A percentile compares a stretch with the other conserved stretches of the same genome.
These are phyloP conservation scores for Plebejus argus DNA, from an alignment of 2,888 invertebrate species.

Conservation along the genomic window DNA sequence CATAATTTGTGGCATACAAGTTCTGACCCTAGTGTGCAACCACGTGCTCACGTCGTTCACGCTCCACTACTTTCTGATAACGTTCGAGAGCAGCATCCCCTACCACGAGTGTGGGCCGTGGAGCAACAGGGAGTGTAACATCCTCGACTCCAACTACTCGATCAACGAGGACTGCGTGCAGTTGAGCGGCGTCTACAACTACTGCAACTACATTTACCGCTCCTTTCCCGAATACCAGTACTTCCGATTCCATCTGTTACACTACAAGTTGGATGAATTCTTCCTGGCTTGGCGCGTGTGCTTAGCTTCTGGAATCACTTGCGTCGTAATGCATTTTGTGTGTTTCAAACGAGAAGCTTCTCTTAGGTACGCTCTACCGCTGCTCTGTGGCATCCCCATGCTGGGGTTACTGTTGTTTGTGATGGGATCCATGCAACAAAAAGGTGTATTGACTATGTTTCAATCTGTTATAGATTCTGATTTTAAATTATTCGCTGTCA, in stretches of 20 bases:
- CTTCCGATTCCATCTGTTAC: conserved; percentile 50
- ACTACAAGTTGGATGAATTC: conserved; percentile 45
- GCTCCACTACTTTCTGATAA: conserved; percentile 66
- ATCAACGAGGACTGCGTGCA: conserved; percentile 62
- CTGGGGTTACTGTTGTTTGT: conserved; percentile 52
- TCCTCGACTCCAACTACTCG: conserved; percentile 56
- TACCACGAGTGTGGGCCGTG: conserved; percentile 61
- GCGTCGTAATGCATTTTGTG: conserved; percentile 51
- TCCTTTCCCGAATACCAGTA: conserved; percentile 69
- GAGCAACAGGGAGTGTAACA: conserved; percentile 55
- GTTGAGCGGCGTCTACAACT: conserved; percentile 41
- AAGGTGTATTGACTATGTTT: conserved; percentile 59
- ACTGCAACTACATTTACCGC: conserved; percentile 52
- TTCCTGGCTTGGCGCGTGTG: conserved; percentile 61
- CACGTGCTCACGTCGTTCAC: conserved; percentile 56
- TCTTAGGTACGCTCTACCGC: conserved; percentile 49
- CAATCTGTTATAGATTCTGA: conserved; percentile 56
- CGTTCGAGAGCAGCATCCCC: conserved; percentile 64
- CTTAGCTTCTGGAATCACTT: conserved; percentile 57
- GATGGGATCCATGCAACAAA: conserved; percentile 66
- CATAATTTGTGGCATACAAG: conserved; percentile 57
- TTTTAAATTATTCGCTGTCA: conserved; percentile 50
- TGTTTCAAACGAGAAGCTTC: conserved; percentile 56
- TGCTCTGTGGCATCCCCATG: conserved; percentile 52
- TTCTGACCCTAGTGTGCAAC: conserved; percentile 51